Conservation (phyloP, 2,888 invertebrate species). For the Tenthredo amoena region DNA sequence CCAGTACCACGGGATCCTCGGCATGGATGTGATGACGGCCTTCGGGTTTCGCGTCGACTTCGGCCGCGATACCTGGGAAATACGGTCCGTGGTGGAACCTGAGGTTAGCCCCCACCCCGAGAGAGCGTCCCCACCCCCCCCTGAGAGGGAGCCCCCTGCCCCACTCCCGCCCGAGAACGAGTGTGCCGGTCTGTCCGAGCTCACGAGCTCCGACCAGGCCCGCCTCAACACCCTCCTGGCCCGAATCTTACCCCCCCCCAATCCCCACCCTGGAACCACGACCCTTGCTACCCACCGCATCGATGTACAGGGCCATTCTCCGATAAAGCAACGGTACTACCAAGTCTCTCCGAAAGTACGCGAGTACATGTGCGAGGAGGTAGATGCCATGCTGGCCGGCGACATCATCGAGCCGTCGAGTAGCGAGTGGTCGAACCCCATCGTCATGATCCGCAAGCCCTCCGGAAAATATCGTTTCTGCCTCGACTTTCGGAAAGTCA, state of each 20-base stretch:
- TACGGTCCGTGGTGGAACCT: not conserved
- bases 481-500: slow-evolving; percentile 7
- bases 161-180: too few species aligned
- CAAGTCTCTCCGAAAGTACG: too few species aligned
- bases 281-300: not conserved
- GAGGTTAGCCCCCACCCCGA: not conserved
- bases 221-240: too few species aligned
- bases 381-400: too few species aligned
- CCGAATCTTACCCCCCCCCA: too few species aligned
- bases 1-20: not conserved
- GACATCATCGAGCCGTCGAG: too few species aligned
- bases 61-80: not conserved
- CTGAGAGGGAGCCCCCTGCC: too few species aligned
- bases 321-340: not conserved
- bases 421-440: too few species aligned
- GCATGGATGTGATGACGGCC: not conserved
- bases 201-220: not conserved
- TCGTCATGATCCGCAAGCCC: not conserved
- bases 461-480: slow-evolving; percentile 9
- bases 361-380: too few species aligned
- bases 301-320: not conserved
- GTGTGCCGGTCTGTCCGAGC: not conserved
- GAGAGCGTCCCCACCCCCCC: not conserved
- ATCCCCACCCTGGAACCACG: not conserved
- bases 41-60: not conserved